A percentile compares a stretch with the other conserved stretches of the same genome.
Evolutionary conservation across 1,140 invertebrate species (phyloP).

Genomic region (Anastrepha obliqua): DNA sequence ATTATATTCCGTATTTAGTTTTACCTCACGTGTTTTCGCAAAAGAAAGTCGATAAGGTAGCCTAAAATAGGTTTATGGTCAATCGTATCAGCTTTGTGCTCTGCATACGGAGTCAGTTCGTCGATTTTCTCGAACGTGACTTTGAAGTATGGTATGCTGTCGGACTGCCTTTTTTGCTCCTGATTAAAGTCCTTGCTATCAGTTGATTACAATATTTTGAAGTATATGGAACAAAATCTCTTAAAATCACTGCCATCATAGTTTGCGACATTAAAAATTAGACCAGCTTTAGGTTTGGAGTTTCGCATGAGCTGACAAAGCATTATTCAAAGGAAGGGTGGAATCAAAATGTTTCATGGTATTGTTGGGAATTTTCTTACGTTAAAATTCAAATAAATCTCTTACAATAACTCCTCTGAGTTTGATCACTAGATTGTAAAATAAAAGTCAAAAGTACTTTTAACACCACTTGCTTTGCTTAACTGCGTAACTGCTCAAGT

Average conservation of each 20-base stretch:
- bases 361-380: too few relatives aligned
- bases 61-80: constrained; percentile 59
- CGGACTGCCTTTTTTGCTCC: too few relatives aligned
- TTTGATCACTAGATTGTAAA: too few relatives aligned
- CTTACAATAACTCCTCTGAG: too few relatives aligned
- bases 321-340: neutral
- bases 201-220: neutral
- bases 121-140: too few relatives aligned
- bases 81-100: constrained; percentile 47
- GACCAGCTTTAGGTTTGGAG: neutral
- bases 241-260: too few relatives aligned
- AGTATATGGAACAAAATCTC: neutral
- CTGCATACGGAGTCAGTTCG: constrained; percentile 40
- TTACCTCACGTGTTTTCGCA: constrained; percentile 40
- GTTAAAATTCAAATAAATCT: too few relatives aligned
- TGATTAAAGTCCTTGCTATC: neutral
- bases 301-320: neutral
- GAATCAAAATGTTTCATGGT: too few relatives aligned
- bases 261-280: too few relatives aligned
- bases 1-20: neutral
- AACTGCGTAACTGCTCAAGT: too few relatives aligned
- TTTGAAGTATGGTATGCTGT: neutral
- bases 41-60: constrained; percentile 65
- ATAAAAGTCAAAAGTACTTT: too few relatives aligned
- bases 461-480: too few relatives aligned